Base-by-base conservation (phyloP, 1,140 invertebrate genomes). In the Antheraea mylitta region DNA sequence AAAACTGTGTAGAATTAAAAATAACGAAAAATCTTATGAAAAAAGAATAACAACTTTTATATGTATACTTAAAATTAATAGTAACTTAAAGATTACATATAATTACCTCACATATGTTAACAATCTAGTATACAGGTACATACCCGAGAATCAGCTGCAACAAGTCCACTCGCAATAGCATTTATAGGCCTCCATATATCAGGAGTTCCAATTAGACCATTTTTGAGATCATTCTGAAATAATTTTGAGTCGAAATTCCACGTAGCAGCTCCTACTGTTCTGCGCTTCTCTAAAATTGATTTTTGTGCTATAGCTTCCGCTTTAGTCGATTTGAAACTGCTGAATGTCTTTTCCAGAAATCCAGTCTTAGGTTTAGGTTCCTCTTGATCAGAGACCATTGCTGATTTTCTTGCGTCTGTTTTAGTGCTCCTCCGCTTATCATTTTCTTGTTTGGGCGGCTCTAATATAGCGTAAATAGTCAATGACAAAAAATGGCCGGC, bases 181-280 rank as follows among this genome's bases (percentile, higher is more conserved):
- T 95, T 95, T 58, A 96, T 92, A 18, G 94, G 94, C 77, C 95
- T 93, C 96, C 96, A 96, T 77, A 96, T 93, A 81, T 96, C 96
- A 10, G 95, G 95, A n/a, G 95, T 96, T 5, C 94, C 93, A 63
- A 95, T 94, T 58, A 94, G 90, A 48, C 93, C 92, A 76, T 94
- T 95, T 59, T 92, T 92, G 59, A 94, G 85, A 84, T 95, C 95
- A 59, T 93, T 94, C 18, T 93, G 94, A 71, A 96, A 96, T 66
- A 95, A 93, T 75, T 95, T 95, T 5, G 93, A 89, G 73, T 96
- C 95, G 64, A 96, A 93, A 73, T 95, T 94, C 82, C 96, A 95
- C 7, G 95, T 96, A 6, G 95, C 95, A 0, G 95, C 95, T 0
- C 96, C 96, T 67, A 96, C 87, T 0, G 94, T 95, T 67, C 94